Percentiles rank a stretch among this genome's conserved stretches.
Conservation (phyloP, 2,113 vertebrate genomes). For the Brienomyrus longianalis region DNA sequence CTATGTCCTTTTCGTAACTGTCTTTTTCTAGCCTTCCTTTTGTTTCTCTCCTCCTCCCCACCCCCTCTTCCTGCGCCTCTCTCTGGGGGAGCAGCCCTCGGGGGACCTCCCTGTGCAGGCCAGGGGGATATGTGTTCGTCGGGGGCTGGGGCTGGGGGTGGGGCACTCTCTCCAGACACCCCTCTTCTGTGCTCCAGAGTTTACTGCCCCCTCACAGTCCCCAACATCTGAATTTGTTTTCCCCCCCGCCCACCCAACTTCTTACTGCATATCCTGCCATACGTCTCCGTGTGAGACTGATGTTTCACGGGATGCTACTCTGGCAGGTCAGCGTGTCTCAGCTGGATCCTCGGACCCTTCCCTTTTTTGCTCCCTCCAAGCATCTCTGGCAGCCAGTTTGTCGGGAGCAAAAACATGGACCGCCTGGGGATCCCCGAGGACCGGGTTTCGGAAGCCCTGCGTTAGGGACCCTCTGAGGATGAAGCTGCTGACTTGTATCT, state of each 20-base stretch:
- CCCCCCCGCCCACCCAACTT: no score
- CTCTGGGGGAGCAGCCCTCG: not conserved
- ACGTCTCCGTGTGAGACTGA: not conserved
- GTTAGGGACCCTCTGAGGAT: not conserved
- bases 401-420: not conserved
- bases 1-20: not conserved
- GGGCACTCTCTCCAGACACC: not conserved
- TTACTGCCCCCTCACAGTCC: not conserved
- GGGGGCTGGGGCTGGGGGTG: not conserved
- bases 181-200: not conserved
- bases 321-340: not conserved
- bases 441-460: not conserved
- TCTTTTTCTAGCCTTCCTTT: not conserved
- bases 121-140: not conserved
- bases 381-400: not conserved
- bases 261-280: not conserved
- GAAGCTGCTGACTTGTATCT: not conserved
- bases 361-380: not conserved
- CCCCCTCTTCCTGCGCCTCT: not conserved
- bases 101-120: not conserved
- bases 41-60: not conserved
- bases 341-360: not conserved
- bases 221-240: not conserved
- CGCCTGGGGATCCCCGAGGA: not conserved
- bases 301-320: not conserved